A percentile compares a stretch with the other conserved stretches of the same genome.
Conservation (phyloP, 2,797 vertebrate genomes). For the Huso huso region DNA sequence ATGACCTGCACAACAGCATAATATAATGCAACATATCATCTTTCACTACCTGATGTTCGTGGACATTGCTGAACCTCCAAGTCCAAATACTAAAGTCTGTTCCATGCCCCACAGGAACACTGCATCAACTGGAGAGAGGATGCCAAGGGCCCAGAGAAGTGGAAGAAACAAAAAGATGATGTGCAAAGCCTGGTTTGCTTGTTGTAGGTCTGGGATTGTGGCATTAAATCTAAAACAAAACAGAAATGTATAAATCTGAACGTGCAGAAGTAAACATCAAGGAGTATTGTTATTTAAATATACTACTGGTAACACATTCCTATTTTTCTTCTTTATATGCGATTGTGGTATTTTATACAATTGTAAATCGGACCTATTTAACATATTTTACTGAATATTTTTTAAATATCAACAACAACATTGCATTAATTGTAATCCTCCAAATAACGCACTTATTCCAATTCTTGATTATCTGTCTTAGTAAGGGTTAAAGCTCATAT, state of each 20-base stretch:
- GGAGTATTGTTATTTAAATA: no score
- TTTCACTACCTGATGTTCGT: conserved; percentile 74
- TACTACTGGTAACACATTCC: no score
- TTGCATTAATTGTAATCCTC: no score
- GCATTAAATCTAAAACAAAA: conserved; percentile 63
- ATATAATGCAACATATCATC: conserved; percentile 21
- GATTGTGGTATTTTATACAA: not conserved
- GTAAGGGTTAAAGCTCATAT: no score
- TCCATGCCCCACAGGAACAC: conserved; percentile 92
- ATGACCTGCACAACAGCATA: conserved; percentile 39
- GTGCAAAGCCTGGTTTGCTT: conserved; percentile 85
- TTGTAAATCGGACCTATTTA: not conserved
- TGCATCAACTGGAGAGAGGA: conserved; percentile 84
- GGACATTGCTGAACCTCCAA: conserved; percentile 92
- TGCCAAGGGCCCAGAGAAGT: conserved; percentile 87
- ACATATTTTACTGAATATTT: not conserved
- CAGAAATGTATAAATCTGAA: conserved; percentile 16
- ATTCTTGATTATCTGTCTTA: no score
- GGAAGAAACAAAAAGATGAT: conserved; percentile 85
- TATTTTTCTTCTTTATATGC: no score
- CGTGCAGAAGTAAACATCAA: no score
- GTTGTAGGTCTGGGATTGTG: conserved; percentile 68
- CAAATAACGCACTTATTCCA: no score
- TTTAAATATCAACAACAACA: no score
- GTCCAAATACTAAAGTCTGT: conserved; percentile 81